phyloP scores from a whole-genome alignment of 2,888 invertebrate species.

The Ommatoiulus sabulosus region DNA sequence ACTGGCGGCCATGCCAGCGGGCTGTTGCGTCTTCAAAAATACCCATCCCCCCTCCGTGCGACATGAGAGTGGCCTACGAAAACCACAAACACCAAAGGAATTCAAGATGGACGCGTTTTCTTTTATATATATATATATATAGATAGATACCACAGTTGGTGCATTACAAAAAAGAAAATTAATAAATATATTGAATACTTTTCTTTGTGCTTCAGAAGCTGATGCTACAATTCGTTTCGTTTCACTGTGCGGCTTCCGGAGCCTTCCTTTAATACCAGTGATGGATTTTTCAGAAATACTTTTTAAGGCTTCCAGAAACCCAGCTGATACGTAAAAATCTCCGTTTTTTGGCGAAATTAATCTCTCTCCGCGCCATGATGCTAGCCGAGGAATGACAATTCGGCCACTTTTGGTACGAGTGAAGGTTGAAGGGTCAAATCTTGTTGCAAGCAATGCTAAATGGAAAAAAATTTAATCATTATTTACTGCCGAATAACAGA shows the following conservation, averaged over 20 bases:
- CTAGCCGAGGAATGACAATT: conserved; percentile 5
- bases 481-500: no score
- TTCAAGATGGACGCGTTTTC: no score
- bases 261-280: neutral
- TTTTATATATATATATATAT: no score
- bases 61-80: no score
- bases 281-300: neutral
- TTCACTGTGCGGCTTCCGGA: neutral
- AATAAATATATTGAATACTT: neutral
- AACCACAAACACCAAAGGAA: no score
- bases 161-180: no score
- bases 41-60: no score
- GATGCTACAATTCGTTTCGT: neutral
- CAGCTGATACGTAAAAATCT: neutral
- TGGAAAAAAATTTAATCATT: neutral
- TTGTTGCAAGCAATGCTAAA: neutral
- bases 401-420: neutral
- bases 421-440: neutral
- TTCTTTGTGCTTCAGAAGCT: neutral
- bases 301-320: neutral
- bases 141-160: no score
- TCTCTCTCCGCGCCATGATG: neutral
- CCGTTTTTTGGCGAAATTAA: neutral
- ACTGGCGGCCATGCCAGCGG: no score
- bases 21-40: no score